A percentile compares a stretch with the other conserved stretches of the same genome.
Evolutionary conservation across 2,113 vertebrate species (phyloP).

Genomic region (Hippocampus zosterae): DNA sequence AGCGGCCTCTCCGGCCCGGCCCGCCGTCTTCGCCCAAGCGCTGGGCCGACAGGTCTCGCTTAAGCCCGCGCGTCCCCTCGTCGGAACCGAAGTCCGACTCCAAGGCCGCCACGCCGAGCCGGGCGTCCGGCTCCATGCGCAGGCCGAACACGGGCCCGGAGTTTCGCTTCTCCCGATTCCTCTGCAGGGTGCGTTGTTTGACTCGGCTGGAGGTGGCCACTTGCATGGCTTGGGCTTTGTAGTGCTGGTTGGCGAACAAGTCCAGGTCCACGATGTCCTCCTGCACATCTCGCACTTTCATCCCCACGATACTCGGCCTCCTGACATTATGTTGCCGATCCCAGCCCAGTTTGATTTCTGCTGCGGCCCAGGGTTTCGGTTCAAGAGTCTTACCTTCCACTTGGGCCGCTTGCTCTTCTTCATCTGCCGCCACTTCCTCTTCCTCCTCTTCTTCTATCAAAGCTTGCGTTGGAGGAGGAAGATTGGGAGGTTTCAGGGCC

Average conservation of each 20-base stretch:
- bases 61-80: conserved; percentile 41
- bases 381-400: conserved; percentile 41
- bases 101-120: conserved; percentile 48
- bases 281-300: conserved; percentile 31
- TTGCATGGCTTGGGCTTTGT: conserved; percentile 72
- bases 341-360: conserved; percentile 19
- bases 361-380: conserved; percentile 21
- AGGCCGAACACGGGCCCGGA: conserved; percentile 26
- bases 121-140: conserved; percentile 8
- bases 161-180: conserved; percentile 54
- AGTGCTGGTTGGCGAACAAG: conserved; percentile 76
- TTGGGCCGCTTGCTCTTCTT: conserved; percentile 26
- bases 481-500: conserved; percentile 19
- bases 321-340: background rate
- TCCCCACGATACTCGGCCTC: conserved; percentile 67
- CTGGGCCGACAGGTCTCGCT: conserved; percentile 48
- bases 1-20: conserved; percentile 49
- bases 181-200: conserved; percentile 50
- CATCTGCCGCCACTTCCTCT: conserved; percentile 29
- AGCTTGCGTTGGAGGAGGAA: conserved; percentile 15
- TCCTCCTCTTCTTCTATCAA: conserved; percentile 30
- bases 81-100: conserved; percentile 31
- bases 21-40: conserved; percentile 33
- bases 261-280: conserved; percentile 85
- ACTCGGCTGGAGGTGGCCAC: conserved; percentile 38